Conservation (phyloP, 2,113 vertebrate genomes). For the Sinocyclocheilus rhinocerous region DNA sequence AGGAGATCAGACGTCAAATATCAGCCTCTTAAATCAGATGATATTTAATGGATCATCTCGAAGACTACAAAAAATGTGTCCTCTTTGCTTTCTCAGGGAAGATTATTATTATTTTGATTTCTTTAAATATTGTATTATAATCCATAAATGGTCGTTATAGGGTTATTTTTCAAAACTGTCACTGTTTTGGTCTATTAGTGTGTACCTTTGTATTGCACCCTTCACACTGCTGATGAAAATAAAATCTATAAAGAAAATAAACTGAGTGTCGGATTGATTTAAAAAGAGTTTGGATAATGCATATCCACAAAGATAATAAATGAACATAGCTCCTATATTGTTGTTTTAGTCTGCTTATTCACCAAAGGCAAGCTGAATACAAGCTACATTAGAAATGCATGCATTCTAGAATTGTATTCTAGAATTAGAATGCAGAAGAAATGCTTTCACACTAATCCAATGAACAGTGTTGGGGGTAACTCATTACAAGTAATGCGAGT, state of each 20-base stretch:
- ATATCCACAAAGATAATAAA: not conserved
- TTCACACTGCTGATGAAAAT: not conserved
- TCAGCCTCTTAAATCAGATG: conserved; percentile 51
- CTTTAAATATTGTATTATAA: not conserved
- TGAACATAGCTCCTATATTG: not conserved
- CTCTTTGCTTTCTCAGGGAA: not conserved
- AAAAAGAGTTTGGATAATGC: not conserved
- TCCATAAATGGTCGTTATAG: not conserved
- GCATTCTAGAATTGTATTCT: not conserved
- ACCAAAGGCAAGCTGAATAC: not conserved
- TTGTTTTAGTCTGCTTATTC: not conserved
- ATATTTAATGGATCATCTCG: conserved; percentile 31
- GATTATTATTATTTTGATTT: not conserved
- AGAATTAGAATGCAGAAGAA: not conserved
- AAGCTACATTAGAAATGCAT: not conserved
- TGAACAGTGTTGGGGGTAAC: too few species aligned
- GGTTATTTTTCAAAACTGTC: not conserved
- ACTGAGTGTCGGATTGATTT: not conserved
- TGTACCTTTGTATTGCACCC: not conserved
- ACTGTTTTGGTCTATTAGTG: not conserved
- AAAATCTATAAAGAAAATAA: not conserved
- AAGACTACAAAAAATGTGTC: not conserved
- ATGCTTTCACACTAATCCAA: not conserved
- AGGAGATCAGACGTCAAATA: conserved; percentile 58
- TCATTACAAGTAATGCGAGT: too few species aligned